A percentile compares a stretch with the other conserved stretches of the same genome.
Conservation (phyloP, 2,113 vertebrate genomes). For the Anhinga anhinga region DNA sequence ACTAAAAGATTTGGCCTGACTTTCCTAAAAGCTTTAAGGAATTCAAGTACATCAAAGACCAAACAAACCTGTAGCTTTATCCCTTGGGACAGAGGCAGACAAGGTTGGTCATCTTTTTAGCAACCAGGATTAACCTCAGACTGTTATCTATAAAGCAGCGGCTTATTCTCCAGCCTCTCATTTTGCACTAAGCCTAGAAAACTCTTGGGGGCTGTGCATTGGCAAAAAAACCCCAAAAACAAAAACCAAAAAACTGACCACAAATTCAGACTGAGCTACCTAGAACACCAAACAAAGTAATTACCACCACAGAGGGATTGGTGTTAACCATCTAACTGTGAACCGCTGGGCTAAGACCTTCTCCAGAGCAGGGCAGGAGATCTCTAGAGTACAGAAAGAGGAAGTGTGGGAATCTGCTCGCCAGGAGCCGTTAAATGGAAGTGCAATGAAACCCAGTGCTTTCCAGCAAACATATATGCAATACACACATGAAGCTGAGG, state of each 20-base stretch:
- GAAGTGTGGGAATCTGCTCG: background rate
- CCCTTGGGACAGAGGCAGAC: background rate
- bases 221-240: fast-evolving
- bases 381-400: background rate
- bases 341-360: background rate
- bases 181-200: background rate
- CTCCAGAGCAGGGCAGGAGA: background rate
- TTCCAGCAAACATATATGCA: background rate
- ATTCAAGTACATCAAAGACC: background rate
- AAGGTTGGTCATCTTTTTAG: background rate
- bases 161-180: background rate
- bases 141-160: background rate
- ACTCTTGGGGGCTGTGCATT: background rate
- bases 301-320: background rate
- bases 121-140: background rate
- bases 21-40: background rate
- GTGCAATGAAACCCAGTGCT: background rate
- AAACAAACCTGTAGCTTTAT: background rate
- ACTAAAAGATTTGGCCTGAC: background rate
- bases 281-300: background rate
- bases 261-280: background rate
- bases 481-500: background rate
- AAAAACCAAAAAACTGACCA: background rate
- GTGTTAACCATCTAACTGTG: background rate
- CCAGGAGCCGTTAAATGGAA: background rate